Evolutionary conservation across 2,797 vertebrate species (phyloP), one percentile per base, ranked within the genome.

Genomic region (Hydrocynus forskahlii): DNA sequence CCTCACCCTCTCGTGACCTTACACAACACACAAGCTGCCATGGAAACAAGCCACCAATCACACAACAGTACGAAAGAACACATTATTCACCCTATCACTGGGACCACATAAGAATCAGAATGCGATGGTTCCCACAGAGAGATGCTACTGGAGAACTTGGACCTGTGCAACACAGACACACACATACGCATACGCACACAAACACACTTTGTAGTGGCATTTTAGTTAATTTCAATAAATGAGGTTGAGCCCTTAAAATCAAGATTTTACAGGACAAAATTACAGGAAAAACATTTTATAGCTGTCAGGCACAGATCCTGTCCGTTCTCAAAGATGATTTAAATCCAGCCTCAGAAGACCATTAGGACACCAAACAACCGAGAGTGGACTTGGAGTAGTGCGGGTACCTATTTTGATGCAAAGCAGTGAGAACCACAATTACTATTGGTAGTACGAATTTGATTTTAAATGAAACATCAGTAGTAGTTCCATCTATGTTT

Each of bases 31-130:
- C 38, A 21, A 75, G 38, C 21, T 64, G 62, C 66, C 83, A 76
- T 81, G 52, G 76, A 43, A 79, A 85, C 75, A 10, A 55, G 29
- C 54, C 76, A 69, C 83, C 68, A 75, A 81, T 81, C 70, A 63
- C 81, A 82, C 54, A 64, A 78, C 19, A 54, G 38, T 55, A 78
- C n/a, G 29, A 55, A 79, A 76, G 59, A 60, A 78, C 66, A 48
- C 74, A 79, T 79, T 75, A 80, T 80, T 70, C 74, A 80, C 67
- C 43, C 62, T 72, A 69, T 75, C 63, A 67, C 52, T 21, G 29
- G 12, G 76, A 77, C 71, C 54, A 52, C 67, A 69, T 71, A 21
- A 13, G 21, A 73, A 69, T 62, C 54, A 63, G 59, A 66, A n/a
- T 57, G 29, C 23, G 13, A 38, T 8, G 9, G 48, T 40, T 68